Evolutionary conservation across 1,140 invertebrate genomes (phyloP).

Genomic region (Aphelinus atriplicis): DNA sequence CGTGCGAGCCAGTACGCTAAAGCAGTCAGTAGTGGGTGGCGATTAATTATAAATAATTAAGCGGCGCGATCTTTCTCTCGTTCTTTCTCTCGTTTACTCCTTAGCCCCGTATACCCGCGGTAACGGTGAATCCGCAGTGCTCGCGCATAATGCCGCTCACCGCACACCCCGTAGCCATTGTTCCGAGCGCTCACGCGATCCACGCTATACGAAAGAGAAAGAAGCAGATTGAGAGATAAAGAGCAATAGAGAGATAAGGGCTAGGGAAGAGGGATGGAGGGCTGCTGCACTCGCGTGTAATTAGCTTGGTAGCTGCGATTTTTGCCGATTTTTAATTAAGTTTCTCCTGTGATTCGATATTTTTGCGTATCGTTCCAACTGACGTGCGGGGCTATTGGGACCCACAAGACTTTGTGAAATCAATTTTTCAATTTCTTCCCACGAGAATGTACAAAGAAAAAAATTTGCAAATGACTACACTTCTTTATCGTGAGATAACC

Average conservation of each 20-base stretch:
- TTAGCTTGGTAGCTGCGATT: neutral
- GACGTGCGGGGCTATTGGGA: no score
- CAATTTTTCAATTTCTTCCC: no score
- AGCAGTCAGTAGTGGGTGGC: constrained; percentile 41
- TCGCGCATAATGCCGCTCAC: constrained; percentile 8
- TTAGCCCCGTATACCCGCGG: neutral
- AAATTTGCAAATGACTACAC: no score
- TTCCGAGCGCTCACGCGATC: constrained; percentile 25
- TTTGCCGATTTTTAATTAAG: neutral
- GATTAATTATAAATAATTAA: constrained; percentile 64
- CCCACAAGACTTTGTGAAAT: no score
- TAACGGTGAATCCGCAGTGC: constrained; percentile 22
- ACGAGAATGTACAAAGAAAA: no score
- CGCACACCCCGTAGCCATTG: constrained; percentile 14
- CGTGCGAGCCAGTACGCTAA: neutral
- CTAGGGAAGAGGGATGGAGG: constrained; percentile 15
- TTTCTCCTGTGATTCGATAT: no score
- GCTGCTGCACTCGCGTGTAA: neutral
- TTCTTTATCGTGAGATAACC: no score
- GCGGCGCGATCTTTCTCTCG: constrained; percentile 21
- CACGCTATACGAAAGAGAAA: neutral
- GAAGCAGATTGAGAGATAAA: neutral
- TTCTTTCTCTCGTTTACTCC: constrained; percentile 21
- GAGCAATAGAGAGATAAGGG: neutral
- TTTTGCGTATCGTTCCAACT: no score